A percentile compares a stretch with the other conserved stretches of the same genome.
Evolutionary conservation across 2,888 invertebrate genomes (phyloP).

Genomic region (Tinea semifulvella): DNA sequence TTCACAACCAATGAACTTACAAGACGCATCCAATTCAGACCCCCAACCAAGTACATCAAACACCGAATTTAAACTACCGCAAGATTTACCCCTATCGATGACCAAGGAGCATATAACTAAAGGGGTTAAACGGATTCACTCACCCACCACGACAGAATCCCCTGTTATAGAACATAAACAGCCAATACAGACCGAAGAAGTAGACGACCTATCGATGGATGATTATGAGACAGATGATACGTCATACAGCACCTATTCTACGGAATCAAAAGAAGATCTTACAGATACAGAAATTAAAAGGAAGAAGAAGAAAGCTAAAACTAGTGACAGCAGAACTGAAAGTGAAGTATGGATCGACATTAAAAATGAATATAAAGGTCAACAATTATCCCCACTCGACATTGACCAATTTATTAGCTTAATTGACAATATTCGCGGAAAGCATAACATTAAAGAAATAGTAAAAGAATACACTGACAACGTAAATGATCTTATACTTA

Average conservation of each 20-base stretch:
- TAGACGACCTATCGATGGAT: too few species aligned
- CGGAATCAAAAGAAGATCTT: background rate
- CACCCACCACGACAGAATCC: too few species aligned
- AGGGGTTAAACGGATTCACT: too few species aligned
- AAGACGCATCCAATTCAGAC: too few species aligned
- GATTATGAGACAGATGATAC: too few species aligned
- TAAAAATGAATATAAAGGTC: constrained; percentile 12
- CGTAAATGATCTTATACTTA: background rate
- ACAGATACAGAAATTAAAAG: background rate
- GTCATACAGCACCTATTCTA: background rate
- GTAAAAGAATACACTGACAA: constrained; percentile 10
- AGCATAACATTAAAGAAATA: constrained; percentile 17
- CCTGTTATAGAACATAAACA: too few species aligned
- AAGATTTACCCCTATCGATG: too few species aligned
- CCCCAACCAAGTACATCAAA: too few species aligned
- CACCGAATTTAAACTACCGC: too few species aligned
- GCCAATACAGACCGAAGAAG: too few species aligned
- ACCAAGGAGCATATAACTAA: too few species aligned
- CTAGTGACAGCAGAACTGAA: constrained; percentile 14
- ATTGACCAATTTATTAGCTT: constrained; percentile 19
- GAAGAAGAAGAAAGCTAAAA: constrained; percentile 8
- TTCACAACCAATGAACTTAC: too few species aligned
- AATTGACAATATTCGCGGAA: constrained; percentile 16
- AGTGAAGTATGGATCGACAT: constrained; percentile 18
- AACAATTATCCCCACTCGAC: constrained; percentile 10